Base-by-base conservation (phyloP, 2,888 invertebrate genomes). In the Drosophila hamatofila region DNA sequence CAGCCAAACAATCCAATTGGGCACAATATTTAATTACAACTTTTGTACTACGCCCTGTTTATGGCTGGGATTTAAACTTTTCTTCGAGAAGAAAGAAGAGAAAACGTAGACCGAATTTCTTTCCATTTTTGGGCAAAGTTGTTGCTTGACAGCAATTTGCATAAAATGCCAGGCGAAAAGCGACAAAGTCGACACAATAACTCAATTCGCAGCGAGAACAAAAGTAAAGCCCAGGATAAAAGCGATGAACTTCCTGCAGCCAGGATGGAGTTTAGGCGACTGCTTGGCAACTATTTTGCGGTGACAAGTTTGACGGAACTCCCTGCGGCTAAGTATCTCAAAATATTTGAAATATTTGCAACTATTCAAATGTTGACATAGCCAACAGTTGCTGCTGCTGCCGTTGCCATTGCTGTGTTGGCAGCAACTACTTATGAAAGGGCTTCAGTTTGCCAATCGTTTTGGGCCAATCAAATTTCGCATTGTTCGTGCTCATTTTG, bases 341-440 rank as follows among this genome's bases (percentile, higher is more conserved):
- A 76, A 85, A 88, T 75, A 83, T 89, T 84, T 84, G 79, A 77
- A 77, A 81, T 72, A 84, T 80, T 68, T 83, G 71, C 67, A 81
- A 67, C 75, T 79, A 61, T 60, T 72, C 60, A 86, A 83, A 83
- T 72, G 72, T 83, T 88, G 80, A 83, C 81, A 72, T 72, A 77
- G 69, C 54, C 42, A 65, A 65, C 71, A 77, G 70, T 71, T 71
- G 54, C 61, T 55, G 44, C 12, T 16, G 4, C 2, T 42, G 42
- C 41, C 9, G 21, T 21, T 14, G 21, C 21, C 14, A 1, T 7
- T 44, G 23, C 46, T 25, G 8, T 9, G 41, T 30, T 65, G 51
- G 2, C 54, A 76, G 58, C 39, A 27, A 9, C 11, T 39, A 49
- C 35, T 23, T 65, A 41, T 9, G 48, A 69, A 88, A 68, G 58